Evolutionary conservation across 2,113 vertebrate genomes (phyloP), one percentile per base, ranked within the genome.

Genomic region (Campylorhamphus procurvoides): DNA sequence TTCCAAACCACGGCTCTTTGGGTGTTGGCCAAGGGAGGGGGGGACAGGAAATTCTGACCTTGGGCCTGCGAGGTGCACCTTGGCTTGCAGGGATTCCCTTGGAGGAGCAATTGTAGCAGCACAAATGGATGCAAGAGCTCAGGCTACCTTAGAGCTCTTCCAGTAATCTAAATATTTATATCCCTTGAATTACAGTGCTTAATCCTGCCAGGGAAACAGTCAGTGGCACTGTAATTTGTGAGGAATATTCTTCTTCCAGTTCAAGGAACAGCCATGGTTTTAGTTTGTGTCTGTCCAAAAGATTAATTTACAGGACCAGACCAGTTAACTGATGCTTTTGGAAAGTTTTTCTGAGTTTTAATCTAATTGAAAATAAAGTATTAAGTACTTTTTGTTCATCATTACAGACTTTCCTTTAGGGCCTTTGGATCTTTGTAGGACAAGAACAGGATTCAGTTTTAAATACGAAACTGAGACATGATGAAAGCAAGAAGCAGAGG

Each of bases 401-500:
- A 44, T 96, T 83, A 80, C 55, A 52, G 60, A 60, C 56, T 27
- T 91, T 59, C 71, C 94, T 94, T 94, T 80, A 94, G 93, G 93
- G 78, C 59, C 73, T 67, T 18, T 55, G 89, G 39, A 58, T 74
- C 58, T 94, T 71, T 94, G 91, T 86, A 95, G 87, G 75, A 94
- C 75, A 83, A 71, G 93, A 90, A 71, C 39, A 77, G 90, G 72
- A 80, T 95, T 97, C 79, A 73, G 82, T 91, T 95, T 74, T 74
- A 87, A 96, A 64, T 55, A 77, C 20, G 46, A 77, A 47, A 10
- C 72, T 66, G 89, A 90, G 63, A 80, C n/a, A 50, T 35, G 94
- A 95, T 90, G 93, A 96, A 97, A 97, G 87, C 78, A 90, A 85
- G 55, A 75, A 91, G 73, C 82, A 77, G 81, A 74, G 90, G 82